These are phyloP conservation scores for Hylomyscus alleni DNA, from an alignment of 2,797 vertebrate genomes.

Conservation along the genomic window DNA sequence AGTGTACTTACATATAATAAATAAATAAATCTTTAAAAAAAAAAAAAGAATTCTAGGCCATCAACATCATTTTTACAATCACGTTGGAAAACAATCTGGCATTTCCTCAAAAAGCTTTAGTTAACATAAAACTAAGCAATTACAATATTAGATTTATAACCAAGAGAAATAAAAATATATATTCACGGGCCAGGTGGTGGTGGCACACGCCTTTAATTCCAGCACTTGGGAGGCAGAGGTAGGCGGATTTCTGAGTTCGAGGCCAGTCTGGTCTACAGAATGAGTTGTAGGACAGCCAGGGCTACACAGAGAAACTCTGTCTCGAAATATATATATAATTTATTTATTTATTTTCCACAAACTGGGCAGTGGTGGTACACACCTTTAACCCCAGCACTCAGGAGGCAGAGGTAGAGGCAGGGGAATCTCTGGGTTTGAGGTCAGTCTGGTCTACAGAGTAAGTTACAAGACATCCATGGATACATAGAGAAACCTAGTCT, in stretches of 20 bases:
- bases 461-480: background rate
- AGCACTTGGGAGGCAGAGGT: too few species aligned
- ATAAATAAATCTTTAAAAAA: too few species aligned
- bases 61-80: background rate
- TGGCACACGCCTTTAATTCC: too few species aligned
- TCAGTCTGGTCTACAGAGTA: background rate
- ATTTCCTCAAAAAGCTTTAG: background rate
- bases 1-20: too few species aligned
- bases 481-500: background rate
- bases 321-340: too few species aligned
- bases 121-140: background rate
- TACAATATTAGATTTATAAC: background rate
- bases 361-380: too few species aligned
- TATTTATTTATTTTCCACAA: too few species aligned
- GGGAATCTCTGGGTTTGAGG: background rate
- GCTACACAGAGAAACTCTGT: background rate
- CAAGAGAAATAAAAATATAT: background rate
- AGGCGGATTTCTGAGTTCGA: background rate
- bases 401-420: too few species aligned
- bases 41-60: constrained; percentile 8
- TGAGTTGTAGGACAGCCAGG: background rate
- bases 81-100: background rate
- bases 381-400: too few species aligned
- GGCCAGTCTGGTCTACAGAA: background rate
- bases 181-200: background rate